A percentile compares a stretch with the other conserved stretches of the same genome.
These are phyloP conservation scores for Silurus asotus DNA, from an alignment of 2,113 vertebrate species.

Conservation along the genomic window DNA sequence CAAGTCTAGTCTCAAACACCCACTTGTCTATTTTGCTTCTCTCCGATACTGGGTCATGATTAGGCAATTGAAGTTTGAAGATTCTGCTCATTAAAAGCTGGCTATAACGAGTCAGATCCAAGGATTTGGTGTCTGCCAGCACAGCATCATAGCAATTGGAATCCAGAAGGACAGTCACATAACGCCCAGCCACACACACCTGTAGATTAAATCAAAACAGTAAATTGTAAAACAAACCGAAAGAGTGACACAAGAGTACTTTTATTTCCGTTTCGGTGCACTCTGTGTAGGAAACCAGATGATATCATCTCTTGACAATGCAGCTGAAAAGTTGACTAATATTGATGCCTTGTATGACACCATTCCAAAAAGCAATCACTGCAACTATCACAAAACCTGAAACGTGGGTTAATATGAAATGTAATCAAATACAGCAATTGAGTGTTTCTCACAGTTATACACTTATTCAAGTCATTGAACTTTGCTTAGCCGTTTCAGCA, in stretches of 20 bases:
- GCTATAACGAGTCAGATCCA: slow-evolving; percentile 72
- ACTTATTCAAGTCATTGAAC: neutral
- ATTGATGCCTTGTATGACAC: neutral
- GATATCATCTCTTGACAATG: neutral
- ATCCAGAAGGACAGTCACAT: slow-evolving; percentile 83
- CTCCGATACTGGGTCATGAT: slow-evolving; percentile 62
- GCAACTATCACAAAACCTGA: neutral
- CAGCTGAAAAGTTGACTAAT: neutral
- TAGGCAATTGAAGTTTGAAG: slow-evolving; percentile 75
- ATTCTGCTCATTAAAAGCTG: slow-evolving; percentile 72
- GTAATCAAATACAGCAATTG: neutral
- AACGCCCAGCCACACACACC: slow-evolving; percentile 78
- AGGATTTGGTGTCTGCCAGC: slow-evolving; percentile 66
- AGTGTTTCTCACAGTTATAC: neutral
- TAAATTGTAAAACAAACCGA: neutral
- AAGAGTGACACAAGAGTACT: neutral
- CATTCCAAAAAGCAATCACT: no score
- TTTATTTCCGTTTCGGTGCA: neutral
- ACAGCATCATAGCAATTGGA: slow-evolving; percentile 78
- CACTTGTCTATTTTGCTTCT: slow-evolving; percentile 76
- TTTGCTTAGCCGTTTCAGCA: neutral
- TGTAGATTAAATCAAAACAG: slow-evolving; percentile 51
- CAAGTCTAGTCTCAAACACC: slow-evolving; percentile 55
- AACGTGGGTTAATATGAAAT: neutral
- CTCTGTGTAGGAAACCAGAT: neutral